Evolutionary conservation across 2,797 vertebrate genomes (phyloP).

Genomic region (Acridotheres tristis): DNA sequence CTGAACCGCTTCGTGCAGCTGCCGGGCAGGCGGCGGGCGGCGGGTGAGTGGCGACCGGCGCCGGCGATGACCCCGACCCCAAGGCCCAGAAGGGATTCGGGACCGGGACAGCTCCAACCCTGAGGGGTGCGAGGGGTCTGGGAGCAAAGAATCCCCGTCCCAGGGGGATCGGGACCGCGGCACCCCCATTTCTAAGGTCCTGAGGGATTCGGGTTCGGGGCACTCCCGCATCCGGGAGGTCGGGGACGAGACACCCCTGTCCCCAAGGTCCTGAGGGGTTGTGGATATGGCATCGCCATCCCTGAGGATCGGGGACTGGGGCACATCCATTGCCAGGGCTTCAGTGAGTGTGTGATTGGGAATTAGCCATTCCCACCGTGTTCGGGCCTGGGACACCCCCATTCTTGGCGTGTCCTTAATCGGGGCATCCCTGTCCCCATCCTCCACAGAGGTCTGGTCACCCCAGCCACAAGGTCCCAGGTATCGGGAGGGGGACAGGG

Average conservation of each 20-base stretch:
- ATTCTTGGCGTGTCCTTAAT: too few species aligned
- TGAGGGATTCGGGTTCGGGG: background rate
- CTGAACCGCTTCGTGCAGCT: conserved; percentile 90
- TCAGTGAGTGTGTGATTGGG: too few species aligned
- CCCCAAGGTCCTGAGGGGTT: background rate
- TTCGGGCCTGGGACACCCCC: too few species aligned
- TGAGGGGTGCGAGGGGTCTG: background rate
- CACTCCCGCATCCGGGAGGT: background rate
- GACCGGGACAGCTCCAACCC: rapidly evolving
- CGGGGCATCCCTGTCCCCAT: rapidly evolving
- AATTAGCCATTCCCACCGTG: rapidly evolving
- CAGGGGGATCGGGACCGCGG: rapidly evolving
- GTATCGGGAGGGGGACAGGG: too few species aligned
- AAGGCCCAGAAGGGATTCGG: background rate
- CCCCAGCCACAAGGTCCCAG: rapidly evolving
- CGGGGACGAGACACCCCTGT: rapidly evolving
- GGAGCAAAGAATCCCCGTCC: background rate
- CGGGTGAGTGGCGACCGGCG: conserved; percentile 80
- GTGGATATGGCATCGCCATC: too few species aligned
- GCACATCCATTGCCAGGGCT: too few species aligned
- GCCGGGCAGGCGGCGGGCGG: conserved; percentile 82
- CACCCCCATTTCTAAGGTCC: rapidly evolving
- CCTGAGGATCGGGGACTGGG: rapidly evolving
- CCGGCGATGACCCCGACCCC: background rate
- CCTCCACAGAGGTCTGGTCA: background rate